These are phyloP conservation scores for Urocynchramus pylzowi DNA, from an alignment of 2,113 vertebrate species.

Conservation along the genomic window DNA sequence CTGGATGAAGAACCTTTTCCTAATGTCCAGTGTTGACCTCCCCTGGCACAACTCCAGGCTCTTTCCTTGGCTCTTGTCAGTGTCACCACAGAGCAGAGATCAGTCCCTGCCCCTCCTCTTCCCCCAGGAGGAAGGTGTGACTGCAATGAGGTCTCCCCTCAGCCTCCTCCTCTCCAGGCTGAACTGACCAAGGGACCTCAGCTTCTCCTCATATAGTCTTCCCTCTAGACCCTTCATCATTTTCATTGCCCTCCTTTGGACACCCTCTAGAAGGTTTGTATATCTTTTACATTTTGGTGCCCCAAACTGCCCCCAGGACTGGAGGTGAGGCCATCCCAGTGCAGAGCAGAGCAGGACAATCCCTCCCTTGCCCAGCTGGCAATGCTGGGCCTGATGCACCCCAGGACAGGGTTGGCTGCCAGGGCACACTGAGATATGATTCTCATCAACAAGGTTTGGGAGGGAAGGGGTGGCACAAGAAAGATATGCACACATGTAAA, in stretches of 20 bases:
- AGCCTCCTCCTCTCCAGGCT: neutral
- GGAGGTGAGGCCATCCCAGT: rapidly evolving
- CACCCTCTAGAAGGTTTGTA: neutral
- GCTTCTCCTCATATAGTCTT: rapidly evolving
- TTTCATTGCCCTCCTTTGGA: neutral
- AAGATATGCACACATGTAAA: neutral
- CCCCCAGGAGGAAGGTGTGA: rapidly evolving
- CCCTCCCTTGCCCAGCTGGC: rapidly evolving
- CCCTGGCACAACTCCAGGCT: neutral
- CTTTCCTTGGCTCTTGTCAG: rapidly evolving
- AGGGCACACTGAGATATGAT: neutral
- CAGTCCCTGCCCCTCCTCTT: neutral
- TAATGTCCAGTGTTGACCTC: rapidly evolving
- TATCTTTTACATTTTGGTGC: neutral
- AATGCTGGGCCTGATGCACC: neutral
- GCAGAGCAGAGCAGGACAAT: neutral
- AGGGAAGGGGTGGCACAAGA: neutral
- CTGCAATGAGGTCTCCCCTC: neutral
- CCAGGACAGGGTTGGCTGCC: neutral
- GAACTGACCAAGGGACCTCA: neutral
- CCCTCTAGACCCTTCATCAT: neutral
- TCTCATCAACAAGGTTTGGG: neutral
- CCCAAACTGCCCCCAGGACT: neutral
- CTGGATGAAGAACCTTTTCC: rapidly evolving
- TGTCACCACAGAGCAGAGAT: neutral